Conservation (phyloP, 2,797 vertebrate species). For the Danio aesculapii region DNA sequence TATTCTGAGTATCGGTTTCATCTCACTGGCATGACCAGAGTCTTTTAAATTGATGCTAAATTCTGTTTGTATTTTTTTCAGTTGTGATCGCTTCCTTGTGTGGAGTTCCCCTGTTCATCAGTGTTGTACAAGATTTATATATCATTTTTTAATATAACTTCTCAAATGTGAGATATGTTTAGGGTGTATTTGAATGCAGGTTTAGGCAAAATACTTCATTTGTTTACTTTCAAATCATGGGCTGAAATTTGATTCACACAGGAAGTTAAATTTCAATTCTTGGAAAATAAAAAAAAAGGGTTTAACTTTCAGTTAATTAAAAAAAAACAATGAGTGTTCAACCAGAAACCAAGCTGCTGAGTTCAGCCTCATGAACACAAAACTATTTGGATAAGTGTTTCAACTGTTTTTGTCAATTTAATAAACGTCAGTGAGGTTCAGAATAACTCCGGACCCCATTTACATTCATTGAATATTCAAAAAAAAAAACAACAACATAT, state of each 20-base stretch:
- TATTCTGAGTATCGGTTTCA: conserved; percentile 39
- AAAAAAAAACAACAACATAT: too few relatives aligned
- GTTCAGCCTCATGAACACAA: not conserved
- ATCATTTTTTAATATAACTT: conserved; percentile 1
- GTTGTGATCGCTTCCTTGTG: conserved; percentile 37
- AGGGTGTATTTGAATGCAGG: conserved; percentile 5
- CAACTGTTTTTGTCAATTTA: not conserved
- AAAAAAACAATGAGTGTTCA: not conserved
- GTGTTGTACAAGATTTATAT: conserved; percentile 55
- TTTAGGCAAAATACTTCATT: not conserved
- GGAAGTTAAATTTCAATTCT: not conserved
- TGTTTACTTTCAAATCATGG: not conserved
- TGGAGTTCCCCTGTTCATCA: conserved; percentile 45
- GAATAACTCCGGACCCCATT: not conserved
- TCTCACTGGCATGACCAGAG: conserved; percentile 47
- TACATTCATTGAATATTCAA: not conserved
- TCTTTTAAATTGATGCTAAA: conserved; percentile 37
- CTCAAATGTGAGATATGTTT: conserved; percentile 27
- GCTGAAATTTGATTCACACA: not conserved
- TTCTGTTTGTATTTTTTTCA: conserved; percentile 32
- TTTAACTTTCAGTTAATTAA: not conserved
- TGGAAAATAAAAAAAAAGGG: too few relatives aligned
- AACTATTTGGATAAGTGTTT: not conserved
- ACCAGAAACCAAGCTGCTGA: not conserved
- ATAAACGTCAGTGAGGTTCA: not conserved